Conservation (phyloP, 2,113 vertebrate genomes). For the Cromileptes altivelis region DNA sequence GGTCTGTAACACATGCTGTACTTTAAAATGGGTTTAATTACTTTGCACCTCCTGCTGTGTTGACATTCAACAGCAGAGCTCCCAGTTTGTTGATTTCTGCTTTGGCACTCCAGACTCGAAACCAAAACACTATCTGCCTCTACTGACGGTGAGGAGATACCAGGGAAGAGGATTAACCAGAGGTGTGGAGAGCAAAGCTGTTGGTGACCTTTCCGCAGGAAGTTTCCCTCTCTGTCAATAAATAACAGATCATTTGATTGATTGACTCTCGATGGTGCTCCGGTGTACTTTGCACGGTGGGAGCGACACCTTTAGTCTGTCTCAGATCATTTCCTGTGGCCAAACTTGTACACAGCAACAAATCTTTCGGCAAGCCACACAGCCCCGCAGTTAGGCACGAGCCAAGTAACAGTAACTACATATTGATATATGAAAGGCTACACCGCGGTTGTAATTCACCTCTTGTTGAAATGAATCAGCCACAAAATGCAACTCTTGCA, state of each 20-base stretch:
- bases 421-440: conserved; percentile 63
- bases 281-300: conserved; percentile 8
- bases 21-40: conserved; percentile 3
- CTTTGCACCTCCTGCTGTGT: conserved; percentile 6
- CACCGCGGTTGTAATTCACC: conserved; percentile 60
- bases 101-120: conserved; percentile 15
- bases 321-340: conserved; percentile 53
- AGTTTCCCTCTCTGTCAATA: conserved; percentile 52
- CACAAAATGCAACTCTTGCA: conserved; percentile 58
- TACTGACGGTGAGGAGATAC: conserved; percentile 13
- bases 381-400: conserved; percentile 39
- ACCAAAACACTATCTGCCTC: conserved; percentile 4
- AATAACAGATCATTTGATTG: conserved; percentile 36
- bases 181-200: conserved; percentile 43
- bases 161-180: conserved; percentile 40
- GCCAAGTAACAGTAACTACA: conserved; percentile 63
- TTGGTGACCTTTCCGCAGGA: conserved; percentile 61
- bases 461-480: conserved; percentile 68
- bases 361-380: conserved; percentile 49
- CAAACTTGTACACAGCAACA: conserved; percentile 57
- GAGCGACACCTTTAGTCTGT: conserved; percentile 52
- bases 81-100: conserved; percentile 10
- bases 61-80: conserved; percentile 1
- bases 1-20: not conserved
- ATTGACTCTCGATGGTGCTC: not conserved